phyloP scores from a whole-genome alignment of 1,140 invertebrate genomes.

The Heliconius melpomene region DNA sequence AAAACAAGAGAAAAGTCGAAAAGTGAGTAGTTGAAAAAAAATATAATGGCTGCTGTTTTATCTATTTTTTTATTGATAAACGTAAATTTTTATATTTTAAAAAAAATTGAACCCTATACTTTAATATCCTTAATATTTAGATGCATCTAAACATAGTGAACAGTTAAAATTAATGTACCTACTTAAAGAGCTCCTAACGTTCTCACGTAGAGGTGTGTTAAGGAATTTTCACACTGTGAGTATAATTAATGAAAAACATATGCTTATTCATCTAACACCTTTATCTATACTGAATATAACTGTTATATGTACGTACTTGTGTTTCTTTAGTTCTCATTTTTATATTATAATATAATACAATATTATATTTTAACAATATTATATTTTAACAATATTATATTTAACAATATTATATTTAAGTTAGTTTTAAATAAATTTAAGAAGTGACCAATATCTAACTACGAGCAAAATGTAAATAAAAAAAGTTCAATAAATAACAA shows the following conservation, averaged over 20 bases:
- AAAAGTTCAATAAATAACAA: too few relatives aligned
- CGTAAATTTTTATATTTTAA: neutral
- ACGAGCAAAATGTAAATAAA: too few relatives aligned
- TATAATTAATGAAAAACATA: conserved; percentile 47
- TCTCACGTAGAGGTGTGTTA: conserved; percentile 50
- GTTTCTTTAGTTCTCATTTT: neutral
- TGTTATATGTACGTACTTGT: neutral
- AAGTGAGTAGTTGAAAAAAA: too few relatives aligned
- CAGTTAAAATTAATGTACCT: neutral
- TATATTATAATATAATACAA: too few relatives aligned
- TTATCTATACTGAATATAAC: neutral
- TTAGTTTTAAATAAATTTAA: too few relatives aligned
- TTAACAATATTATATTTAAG: too few relatives aligned
- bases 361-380: too few relatives aligned
- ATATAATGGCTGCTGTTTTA: too few relatives aligned
- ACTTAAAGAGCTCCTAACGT: conserved; percentile 26
- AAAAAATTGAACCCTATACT: neutral
- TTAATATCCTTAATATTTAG: neutral
- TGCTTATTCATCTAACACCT: conserved; percentile 16
- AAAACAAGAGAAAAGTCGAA: too few relatives aligned
- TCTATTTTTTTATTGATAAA: too few relatives aligned
- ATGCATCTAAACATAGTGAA: neutral
- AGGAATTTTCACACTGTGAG: conserved; percentile 50
- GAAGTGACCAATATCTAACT: too few relatives aligned
- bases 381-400: too few relatives aligned